Evolutionary conservation across 2,888 invertebrate species (phyloP), one percentile per base, ranked within the genome.

Genomic region (Scaeva pyrastri): DNA sequence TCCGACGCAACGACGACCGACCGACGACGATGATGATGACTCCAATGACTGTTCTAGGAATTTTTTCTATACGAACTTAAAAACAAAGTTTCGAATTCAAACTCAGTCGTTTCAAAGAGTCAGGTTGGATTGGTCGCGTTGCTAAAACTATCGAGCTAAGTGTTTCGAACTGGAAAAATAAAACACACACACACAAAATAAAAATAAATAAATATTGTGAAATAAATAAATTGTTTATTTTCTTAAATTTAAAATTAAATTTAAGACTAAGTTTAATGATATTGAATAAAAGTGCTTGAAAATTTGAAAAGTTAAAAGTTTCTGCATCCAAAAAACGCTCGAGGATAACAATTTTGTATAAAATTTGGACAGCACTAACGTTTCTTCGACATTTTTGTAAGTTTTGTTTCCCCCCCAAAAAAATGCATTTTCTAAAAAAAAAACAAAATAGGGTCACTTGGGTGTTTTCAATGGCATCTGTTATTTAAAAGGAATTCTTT

Each of bases 51-150:
- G 66, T 76, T 21, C 45, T 58, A 77, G 48, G 45, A 31, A 31
- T 11, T 56, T 45, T 16, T 5, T n/a, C 23, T 62, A 48, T 21
- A 36, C 66, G 36, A 64, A 66, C 48, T 36, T 23, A 11, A 68
- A 68, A 26, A 43, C n/a, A 76, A 73, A 85, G 76, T 81, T 85
- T 72, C 56, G 36, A 55, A 70, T 85, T 72, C 56, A 26, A 55
- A 70, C 62, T 85, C 85, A 85, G 85, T 85, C 72, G 85, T 81
- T 81, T 68, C 55, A 55, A 66, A 73, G 72, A 81, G 66, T 76
- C 72, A 58, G 36, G 16, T 66, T 60, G 16, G 64, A 14, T 84
- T 84, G 84, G 84, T 60, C 71, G 75, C 71, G 66, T 48, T 26
- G 23, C 23, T n/a, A 26, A 39, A 16, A 36, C 43, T 66, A 43